A percentile compares a stretch with the other conserved stretches of the same genome.
Evolutionary conservation across 1,140 invertebrate species (phyloP).

Genomic region (Theocolax elegans): DNA sequence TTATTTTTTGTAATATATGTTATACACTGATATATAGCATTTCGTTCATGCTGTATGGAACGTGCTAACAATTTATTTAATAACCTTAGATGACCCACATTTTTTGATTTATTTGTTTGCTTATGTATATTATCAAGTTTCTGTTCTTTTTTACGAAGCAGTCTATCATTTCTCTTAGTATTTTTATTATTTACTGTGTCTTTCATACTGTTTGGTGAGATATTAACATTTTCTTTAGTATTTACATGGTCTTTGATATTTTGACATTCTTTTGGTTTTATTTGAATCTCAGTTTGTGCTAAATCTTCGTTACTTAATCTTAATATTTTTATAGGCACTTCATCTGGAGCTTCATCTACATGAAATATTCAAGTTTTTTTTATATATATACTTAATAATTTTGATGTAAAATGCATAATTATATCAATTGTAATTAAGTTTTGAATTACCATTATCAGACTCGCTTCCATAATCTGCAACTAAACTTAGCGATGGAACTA

Average conservation of each 20-base stretch:
- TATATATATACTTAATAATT: conserved; percentile 13
- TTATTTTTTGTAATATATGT: conserved; percentile 78
- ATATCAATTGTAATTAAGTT: too few species aligned
- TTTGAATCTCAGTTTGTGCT: neutral
- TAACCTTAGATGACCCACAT: conserved; percentile 48
- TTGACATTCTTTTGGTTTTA: conserved; percentile 31
- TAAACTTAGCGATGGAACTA: conserved; percentile 44
- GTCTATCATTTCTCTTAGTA: conserved; percentile 3
- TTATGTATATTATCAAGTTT: conserved; percentile 18
- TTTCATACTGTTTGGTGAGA: neutral
- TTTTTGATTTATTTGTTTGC: conserved; percentile 28
- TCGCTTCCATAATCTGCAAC: conserved; percentile 58
- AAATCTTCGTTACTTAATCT: conserved; percentile 40
- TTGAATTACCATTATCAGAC: conserved; percentile 51
- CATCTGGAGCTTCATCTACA: conserved; percentile 57
- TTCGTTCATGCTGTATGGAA: conserved; percentile 74
- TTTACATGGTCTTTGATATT: neutral
- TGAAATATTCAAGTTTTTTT: conserved; percentile 37
- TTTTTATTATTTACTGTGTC: conserved; percentile 1
- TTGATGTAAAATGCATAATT: too few species aligned
- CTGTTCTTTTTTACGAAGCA: conserved; percentile 1
- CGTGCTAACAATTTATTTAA: conserved; percentile 57
- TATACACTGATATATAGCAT: conserved; percentile 80
- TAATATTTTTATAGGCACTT: conserved; percentile 55
- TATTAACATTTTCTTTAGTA: neutral